Evolutionary conservation across 1,140 invertebrate species (phyloP), one percentile per base, ranked within the genome.

Genomic region (Philotrypesis tridentata): DNA sequence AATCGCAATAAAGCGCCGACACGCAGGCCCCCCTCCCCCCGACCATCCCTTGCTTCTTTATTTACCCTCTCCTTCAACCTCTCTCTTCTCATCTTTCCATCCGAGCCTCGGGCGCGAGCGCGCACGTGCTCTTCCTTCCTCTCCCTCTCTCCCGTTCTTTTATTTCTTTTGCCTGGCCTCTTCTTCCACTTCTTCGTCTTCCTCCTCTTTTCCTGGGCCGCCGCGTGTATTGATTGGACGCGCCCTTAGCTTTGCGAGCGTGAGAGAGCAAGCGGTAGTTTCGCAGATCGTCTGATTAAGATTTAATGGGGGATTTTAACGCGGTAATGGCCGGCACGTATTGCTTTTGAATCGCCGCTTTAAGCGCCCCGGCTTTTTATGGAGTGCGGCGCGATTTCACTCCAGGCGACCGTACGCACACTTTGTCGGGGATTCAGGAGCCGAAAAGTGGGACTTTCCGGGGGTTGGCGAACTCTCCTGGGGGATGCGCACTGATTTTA

Each of bases 101-200:
- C 61, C 29, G 55, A 48, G 25, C 61, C 63, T 40, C 40, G 40
- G 29, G 75, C 37, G 75, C 27, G 11, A 23, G 72, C 25, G 72
- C 25, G 72, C 43, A 74, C 72, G 72, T 74, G 72, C 48, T 74
- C 61, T 3, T 65, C 33, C 48, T 55, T 76, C 21, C 29, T 63
- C n/a, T 4, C 11, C 9, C 5, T 65, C 27, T 9, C 27, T 33
- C 55, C 21, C 25, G 7, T n/a, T 48, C 68, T 68, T 48, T 14
- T 29, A 5, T n/a, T n/a, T n/a, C n/a, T n/a, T n/a, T n/a, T n/a
- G n/a, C n/a, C n/a, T n/a, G n/a, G n/a, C n/a, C n/a, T n/a, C n/a
- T n/a, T n/a, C n/a, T n/a, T n/a, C n/a, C n/a, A n/a, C n/a, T n/a
- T n/a, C n/a, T n/a, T n/a, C n/a, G n/a, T n/a, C n/a, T 63, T 4